Percentiles rank a stretch among this genome's conserved stretches.
Conservation (phyloP, 2,888 invertebrate genomes). For the Troides helena region DNA sequence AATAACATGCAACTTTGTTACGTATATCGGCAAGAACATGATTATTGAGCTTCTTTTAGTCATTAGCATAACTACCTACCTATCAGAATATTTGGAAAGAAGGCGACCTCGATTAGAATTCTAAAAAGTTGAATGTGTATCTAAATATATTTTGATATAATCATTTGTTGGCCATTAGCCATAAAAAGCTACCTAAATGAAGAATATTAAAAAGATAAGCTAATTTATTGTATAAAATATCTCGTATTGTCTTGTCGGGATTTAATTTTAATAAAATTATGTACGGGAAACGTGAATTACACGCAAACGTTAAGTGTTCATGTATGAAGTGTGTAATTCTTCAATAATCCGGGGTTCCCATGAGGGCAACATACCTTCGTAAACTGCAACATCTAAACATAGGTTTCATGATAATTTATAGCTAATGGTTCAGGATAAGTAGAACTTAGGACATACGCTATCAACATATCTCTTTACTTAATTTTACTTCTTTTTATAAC, state of each 20-base stretch:
- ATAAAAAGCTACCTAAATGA: slow-evolving; percentile 17
- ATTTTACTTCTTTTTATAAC: background rate
- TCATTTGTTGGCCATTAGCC: slow-evolving; percentile 25
- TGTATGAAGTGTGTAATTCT: slow-evolving; percentile 31
- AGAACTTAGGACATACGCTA: slow-evolving; percentile 14
- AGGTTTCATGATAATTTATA: slow-evolving; percentile 75
- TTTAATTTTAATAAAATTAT: slow-evolving; percentile 27
- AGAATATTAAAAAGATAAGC: slow-evolving; percentile 15
- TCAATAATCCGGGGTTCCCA: slow-evolving; percentile 50
- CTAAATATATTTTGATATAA: slow-evolving; percentile 25
- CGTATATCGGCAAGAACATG: slow-evolving; percentile 63
- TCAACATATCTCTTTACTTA: background rate
- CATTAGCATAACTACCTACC: slow-evolving; percentile 49
- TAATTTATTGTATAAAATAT: slow-evolving; percentile 24
- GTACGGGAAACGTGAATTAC: slow-evolving; percentile 24
- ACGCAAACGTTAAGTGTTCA: slow-evolving; percentile 21
- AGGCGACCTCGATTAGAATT: slow-evolving; percentile 57
- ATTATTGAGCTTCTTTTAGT: slow-evolving; percentile 70
- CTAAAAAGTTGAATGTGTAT: slow-evolving; percentile 40
- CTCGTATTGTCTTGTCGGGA: slow-evolving; percentile 21
- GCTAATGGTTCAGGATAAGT: slow-evolving; percentile 39
- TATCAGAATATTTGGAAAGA: slow-evolving; percentile 55
- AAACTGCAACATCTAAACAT: slow-evolving; percentile 65
- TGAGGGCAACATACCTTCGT: slow-evolving; percentile 56
- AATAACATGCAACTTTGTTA: slow-evolving; percentile 69